Base-by-base conservation (phyloP, 2,888 invertebrate species). In the Ditula angustiorana region DNA sequence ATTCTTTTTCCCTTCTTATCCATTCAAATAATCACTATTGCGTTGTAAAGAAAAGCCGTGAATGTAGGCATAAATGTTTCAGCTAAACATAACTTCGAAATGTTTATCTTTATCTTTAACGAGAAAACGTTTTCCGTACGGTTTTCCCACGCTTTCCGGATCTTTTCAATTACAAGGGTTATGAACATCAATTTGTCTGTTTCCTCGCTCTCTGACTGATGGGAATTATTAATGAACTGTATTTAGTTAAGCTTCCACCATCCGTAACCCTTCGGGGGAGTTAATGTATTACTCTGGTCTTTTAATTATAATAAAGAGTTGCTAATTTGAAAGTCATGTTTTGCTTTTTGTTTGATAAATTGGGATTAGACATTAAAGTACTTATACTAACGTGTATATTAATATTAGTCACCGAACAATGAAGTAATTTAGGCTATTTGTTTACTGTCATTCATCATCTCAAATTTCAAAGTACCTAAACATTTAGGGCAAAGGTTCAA, bases 101-200 rank as follows among this genome's bases (percentile, higher is more conserved):
- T 35, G 19, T 55, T 19, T 5, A 23, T 13, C 11, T 30, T 53
- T 33, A 16, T 53, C 33, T 57, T 41, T 63, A 30, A 50, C 11
- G 33, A 35, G 52, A 13, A 53, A 35, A 33, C 53, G 13, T 33
- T 52, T 52, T 13, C 16, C 24, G 63, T 46, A 11, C 50, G 35
- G 44, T 26, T 59, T 47, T 59, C 47, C 35, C 53, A 47, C 46
- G 59, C 37, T 58, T 44, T 21, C 44, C 33, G 53, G 64, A 59
- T 59, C 46, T 59, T 64, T 64, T 59, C 53, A 64, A 64, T 64
- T 59, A 64, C 64, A 64, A 59, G 64, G 59, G 64, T 59, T 64
- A 64, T 64, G 58, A 64, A 53, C 64, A 59, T 59, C 47, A 59
- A 53, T 53, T 47, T 64, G 59, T 64, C 52, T 64, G 59, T 64